Evolutionary conservation across 2,113 vertebrate species (phyloP), one percentile per base, ranked within the genome.

Genomic region (Heterochromis multidens): DNA sequence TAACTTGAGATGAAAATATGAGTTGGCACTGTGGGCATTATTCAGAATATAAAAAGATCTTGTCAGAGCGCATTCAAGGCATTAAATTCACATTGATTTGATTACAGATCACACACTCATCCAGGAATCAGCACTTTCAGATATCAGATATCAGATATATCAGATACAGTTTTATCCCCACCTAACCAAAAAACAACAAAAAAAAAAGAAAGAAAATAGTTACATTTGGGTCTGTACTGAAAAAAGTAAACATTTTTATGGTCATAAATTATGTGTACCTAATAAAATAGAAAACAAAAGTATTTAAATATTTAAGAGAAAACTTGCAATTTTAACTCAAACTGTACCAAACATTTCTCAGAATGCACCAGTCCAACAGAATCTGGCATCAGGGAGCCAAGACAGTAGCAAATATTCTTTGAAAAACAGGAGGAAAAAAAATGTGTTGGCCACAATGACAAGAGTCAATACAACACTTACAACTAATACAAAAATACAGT

Each of bases 1-100:
- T 90, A 89, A 91, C 82, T 91, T 88, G 93, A 93, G 92, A 95
- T 94, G 91, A 94, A 81, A 81, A 80, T 72, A 87, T 78, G 87
- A 90, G 84, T 83, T 52, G 88, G 93, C 91, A 93, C 92, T 91
- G 91, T 84, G 91, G 92, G 49, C 79, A 81, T 87, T 83, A 84
- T 78, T 88, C 52, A 74, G 81, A 89, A 89, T 91, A 94, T 60
- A 93, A 94, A 72, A 94, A 83, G 65, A 83, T 83, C 81, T 80
- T 82, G 2, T 59, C 19, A 74, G 67, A 92, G 78, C 33, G 35
- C 86, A 40, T 76, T 87, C 79, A 94, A 93, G 93, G 92, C 90
- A 90, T 85, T 80, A 74, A 77, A 74, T 93, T 93, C 91, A 92
- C 93, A 92, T 91, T 91, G 88, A 59, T 83, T 25, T 16, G 56